Conservation (phyloP, 2,113 vertebrate genomes). For the Chitala chitala region DNA sequence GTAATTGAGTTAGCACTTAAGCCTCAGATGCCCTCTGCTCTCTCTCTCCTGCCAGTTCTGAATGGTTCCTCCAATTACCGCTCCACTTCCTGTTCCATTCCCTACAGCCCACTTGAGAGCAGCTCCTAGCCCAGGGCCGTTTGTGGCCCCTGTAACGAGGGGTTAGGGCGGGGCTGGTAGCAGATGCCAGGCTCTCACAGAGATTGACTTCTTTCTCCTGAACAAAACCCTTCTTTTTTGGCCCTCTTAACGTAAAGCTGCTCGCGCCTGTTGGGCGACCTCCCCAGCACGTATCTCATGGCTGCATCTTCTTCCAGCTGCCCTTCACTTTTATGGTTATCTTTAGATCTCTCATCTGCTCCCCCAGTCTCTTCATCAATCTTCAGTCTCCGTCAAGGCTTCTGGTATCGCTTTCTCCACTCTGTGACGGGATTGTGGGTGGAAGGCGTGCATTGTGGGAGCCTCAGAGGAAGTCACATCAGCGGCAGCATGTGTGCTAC, state of each 20-base stretch:
- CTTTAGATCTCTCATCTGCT: background rate
- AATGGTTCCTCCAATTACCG: background rate
- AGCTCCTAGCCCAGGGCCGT: slow-evolving; percentile 14
- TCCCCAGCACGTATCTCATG: slow-evolving; percentile 17
- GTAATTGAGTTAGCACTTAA: slow-evolving; percentile 10
- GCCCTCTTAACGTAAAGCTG: slow-evolving; percentile 11
- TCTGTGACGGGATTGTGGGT: background rate
- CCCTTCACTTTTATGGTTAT: slow-evolving; percentile 10
- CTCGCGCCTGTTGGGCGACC: background rate
- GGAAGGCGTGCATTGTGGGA: background rate
- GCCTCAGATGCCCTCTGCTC: background rate
- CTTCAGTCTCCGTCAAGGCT: slow-evolving; percentile 8
- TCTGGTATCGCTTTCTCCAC: background rate
- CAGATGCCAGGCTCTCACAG: slow-evolving; percentile 51
- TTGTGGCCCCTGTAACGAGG: slow-evolving; percentile 29
- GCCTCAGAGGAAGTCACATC: background rate
- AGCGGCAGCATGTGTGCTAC: background rate
- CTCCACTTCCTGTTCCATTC: background rate
- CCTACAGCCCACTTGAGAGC: background rate
- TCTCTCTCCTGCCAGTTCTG: background rate
- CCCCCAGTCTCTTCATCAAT: background rate
- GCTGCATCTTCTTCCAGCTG: slow-evolving; percentile 4
- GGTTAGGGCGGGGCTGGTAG: slow-evolving; percentile 31
- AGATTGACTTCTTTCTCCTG: slow-evolving; percentile 55
- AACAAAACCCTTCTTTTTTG: slow-evolving; percentile 35